These are phyloP conservation scores for Lagria hirta DNA, from an alignment of 2,888 invertebrate species.

Conservation along the genomic window DNA sequence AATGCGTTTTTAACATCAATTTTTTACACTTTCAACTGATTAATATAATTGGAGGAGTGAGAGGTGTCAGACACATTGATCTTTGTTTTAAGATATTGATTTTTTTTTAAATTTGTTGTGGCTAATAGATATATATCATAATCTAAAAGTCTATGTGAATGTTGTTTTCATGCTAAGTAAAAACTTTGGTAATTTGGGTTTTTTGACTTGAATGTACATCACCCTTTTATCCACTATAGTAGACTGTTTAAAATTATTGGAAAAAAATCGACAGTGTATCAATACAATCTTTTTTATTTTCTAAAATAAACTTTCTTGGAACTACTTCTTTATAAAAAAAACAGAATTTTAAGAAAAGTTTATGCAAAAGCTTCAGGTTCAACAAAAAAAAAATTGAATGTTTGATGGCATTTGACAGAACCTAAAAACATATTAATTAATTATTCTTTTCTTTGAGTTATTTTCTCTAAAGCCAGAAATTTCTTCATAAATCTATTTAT, in stretches of 20 bases:
- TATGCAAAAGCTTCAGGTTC: not conserved
- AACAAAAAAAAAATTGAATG: not conserved
- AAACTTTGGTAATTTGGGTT: not conserved
- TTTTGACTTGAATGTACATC: not conserved
- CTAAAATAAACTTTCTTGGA: not conserved
- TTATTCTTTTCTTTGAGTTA: not conserved
- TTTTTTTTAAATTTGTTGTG: too few species aligned
- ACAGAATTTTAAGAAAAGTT: not conserved
- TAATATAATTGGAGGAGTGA: too few species aligned
- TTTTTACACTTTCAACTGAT: too few species aligned
- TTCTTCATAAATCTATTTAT: not conserved
- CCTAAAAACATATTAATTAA: too few species aligned
- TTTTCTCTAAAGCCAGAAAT: not conserved
- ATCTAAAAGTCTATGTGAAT: too few species aligned
- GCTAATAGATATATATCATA: too few species aligned
- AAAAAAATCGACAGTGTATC: not conserved
- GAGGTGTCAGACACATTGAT: too few species aligned
- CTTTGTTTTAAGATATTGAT: too few species aligned
- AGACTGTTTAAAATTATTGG: not conserved
- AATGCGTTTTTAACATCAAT: too few species aligned
- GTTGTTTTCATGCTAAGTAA: too few species aligned
- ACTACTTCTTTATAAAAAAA: not conserved
- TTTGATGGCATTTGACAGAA: too few species aligned
- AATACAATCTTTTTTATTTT: not conserved
- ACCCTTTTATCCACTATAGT: conserved; percentile 1